These are phyloP conservation scores for Hirtodrosophila confusa DNA, from an alignment of 2,888 invertebrate species.

Conservation along the genomic window DNA sequence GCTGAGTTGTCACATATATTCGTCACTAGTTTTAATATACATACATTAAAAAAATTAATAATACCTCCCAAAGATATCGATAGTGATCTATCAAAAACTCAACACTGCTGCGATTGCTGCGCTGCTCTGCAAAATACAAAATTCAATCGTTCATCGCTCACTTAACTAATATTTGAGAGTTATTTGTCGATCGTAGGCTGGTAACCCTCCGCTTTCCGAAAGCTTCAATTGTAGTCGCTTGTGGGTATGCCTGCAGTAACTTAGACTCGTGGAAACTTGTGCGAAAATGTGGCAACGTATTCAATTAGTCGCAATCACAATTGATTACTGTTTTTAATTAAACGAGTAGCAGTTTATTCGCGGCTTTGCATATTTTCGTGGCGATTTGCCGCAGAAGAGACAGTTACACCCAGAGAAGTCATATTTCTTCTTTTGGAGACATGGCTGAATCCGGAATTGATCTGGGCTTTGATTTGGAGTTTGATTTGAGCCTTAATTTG, in stretches of 20 bases:
- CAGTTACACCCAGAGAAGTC: background rate
- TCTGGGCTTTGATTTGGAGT: slow-evolving; percentile 87
- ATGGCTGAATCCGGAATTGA: slow-evolving; percentile 87
- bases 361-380: background rate
- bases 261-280: slow-evolving; percentile 27
- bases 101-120: background rate
- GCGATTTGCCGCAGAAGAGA: no score
- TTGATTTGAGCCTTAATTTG: slow-evolving; percentile 77
- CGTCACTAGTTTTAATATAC: no score
- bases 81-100: no score
- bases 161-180: slow-evolving; percentile 30
- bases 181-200: slow-evolving; percentile 34
- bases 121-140: background rate
- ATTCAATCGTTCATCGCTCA: slow-evolving; percentile 2
- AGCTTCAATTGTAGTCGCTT: slow-evolving; percentile 7
- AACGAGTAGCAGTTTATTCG: background rate
- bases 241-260: slow-evolving; percentile 4
- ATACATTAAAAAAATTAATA: no score
- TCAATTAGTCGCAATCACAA: slow-evolving; percentile 28
- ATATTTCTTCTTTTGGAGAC: slow-evolving; percentile 9
- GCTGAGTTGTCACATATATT: no score
- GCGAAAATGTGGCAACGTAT: slow-evolving; percentile 31
- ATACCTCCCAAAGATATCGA: background rate
- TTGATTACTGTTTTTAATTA: slow-evolving; percentile 36
- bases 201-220: slow-evolving; percentile 6